Conservation (phyloP, 2,797 vertebrate genomes). For the Lacerta viridis region DNA sequence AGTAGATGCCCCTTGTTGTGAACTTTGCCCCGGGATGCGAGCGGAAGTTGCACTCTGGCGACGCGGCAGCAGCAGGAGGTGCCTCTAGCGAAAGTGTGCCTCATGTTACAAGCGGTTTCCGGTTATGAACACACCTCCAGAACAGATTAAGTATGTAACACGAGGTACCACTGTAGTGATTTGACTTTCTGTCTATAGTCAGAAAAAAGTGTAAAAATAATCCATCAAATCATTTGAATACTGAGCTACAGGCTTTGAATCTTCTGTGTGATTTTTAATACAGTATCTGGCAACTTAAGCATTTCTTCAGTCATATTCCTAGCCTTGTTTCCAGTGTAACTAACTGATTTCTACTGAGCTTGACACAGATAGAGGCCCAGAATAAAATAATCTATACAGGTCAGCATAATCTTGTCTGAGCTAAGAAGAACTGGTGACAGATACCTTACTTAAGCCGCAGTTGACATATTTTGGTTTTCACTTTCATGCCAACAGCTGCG, state of each 20-base stretch:
- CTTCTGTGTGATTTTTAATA: background rate
- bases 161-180: background rate
- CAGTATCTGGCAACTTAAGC: background rate
- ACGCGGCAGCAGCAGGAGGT: accelerated
- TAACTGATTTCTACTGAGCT: background rate
- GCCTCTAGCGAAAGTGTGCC: no score
- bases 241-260: background rate
- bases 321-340: constrained; percentile 15
- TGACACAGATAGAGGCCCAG: constrained; percentile 3
- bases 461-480: constrained; percentile 40
- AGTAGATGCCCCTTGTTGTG: no score
- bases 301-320: background rate
- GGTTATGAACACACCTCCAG: no score
- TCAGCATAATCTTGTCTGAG: accelerated
- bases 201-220: background rate
- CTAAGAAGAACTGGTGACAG: background rate
- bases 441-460: constrained; percentile 26
- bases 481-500: constrained; percentile 14
- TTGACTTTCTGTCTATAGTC: background rate
- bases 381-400: constrained; percentile 29
- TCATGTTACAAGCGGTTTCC: no score
- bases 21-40: no score
- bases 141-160: no score
- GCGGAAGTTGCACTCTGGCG: no score
- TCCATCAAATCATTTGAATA: background rate